Evolutionary conservation across 2,797 vertebrate species (phyloP).

Genomic region (Dendrocincla tyrannina): DNA sequence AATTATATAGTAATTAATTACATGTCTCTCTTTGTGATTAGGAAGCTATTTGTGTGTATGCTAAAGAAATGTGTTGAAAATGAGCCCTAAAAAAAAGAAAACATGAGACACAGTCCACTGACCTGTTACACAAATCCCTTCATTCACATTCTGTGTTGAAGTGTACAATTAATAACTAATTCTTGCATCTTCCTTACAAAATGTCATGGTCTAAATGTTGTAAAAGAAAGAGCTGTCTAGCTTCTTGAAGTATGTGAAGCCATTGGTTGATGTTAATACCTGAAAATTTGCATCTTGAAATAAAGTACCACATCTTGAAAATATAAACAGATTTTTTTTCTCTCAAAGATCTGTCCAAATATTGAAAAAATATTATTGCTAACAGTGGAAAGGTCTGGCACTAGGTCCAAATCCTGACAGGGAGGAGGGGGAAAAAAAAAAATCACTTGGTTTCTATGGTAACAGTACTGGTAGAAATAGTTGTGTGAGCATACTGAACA

Average conservation of each 20-base stretch:
- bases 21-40: background rate
- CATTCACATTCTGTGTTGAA: background rate
- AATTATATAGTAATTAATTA: conserved; percentile 48
- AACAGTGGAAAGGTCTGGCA: conserved; percentile 72
- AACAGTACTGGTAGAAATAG: conserved; percentile 77
- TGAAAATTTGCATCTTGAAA: conserved; percentile 33
- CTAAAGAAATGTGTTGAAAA: background rate
- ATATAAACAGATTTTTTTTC: conserved; percentile 60
- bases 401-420: conserved; percentile 59
- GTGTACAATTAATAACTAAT: conserved; percentile 26
- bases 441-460: conserved; percentile 79
- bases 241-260: background rate
- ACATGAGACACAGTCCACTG: background rate
- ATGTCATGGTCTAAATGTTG: conserved; percentile 6
- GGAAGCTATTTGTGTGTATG: background rate
- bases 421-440: background rate
- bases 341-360: conserved; percentile 68
- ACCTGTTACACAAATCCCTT: conserved; percentile 32
- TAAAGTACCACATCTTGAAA: conserved; percentile 5
- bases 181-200: conserved; percentile 20
- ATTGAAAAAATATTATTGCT: conserved; percentile 71
- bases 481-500: conserved; percentile 77
- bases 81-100: background rate
- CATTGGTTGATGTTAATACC: conserved; percentile 3
- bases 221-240: background rate